phyloP scores from a whole-genome alignment of 1,140 invertebrate species.

The Copidosoma floridanum region DNA sequence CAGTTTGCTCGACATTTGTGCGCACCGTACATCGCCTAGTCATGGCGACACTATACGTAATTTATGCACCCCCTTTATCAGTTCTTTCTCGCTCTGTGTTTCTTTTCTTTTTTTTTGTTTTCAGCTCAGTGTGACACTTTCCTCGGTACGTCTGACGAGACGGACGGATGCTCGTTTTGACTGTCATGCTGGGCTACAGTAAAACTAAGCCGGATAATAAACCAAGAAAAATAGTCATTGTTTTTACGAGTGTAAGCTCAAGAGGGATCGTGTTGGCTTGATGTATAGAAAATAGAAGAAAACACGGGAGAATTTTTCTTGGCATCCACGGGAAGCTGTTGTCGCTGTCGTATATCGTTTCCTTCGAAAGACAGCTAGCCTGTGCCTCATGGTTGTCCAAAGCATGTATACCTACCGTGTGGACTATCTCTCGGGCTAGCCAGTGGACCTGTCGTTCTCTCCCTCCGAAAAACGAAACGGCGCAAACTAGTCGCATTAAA shows the following conservation, averaged over 20 bases:
- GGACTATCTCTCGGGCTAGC: no score
- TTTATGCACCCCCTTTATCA: constrained; percentile 27
- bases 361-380: no score
- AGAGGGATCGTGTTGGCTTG: not conserved
- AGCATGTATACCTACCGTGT: no score
- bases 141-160: no score
- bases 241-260: not conserved
- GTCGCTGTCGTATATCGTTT: no score
- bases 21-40: not conserved
- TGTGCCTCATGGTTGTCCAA: no score
- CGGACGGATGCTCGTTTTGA: constrained; percentile 3
- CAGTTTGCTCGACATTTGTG: constrained; percentile 15
- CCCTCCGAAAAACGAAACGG: not conserved
- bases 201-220: not conserved
- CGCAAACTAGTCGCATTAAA: constrained; percentile 7
- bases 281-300: not conserved
- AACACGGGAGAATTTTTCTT: no score
- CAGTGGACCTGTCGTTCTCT: no score
- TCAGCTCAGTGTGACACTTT: constrained; percentile 8
- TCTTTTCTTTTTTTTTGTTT: no score
- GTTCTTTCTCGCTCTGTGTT: no score
- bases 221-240: constrained; percentile 14
- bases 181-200: constrained; percentile 9
- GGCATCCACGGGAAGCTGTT: no score
- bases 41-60: constrained; percentile 17